These are phyloP conservation scores for Kryphioiulus occultus DNA, from an alignment of 2,888 invertebrate species.

Conservation along the genomic window DNA sequence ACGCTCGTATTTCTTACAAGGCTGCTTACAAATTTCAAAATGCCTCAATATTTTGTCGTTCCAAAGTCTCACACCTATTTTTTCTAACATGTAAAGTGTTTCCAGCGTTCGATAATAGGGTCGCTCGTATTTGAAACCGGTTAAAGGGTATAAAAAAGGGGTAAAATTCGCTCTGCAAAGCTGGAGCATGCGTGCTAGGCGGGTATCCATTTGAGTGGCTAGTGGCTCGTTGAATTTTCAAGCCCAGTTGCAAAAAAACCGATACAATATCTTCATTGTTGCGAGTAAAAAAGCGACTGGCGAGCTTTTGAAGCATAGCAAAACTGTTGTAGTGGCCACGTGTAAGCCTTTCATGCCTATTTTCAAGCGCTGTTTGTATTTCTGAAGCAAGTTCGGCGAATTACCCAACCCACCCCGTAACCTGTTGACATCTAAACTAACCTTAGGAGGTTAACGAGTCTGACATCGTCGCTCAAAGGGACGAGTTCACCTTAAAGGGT, in stretches of 20 bases:
- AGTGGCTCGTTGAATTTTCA: background rate
- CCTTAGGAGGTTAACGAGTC: conserved; percentile 25
- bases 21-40: too few species aligned
- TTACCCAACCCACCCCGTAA: conserved; percentile 9
- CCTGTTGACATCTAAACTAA: conserved; percentile 29
- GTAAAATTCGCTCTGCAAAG: background rate
- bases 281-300: background rate
- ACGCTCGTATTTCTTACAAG: too few species aligned
- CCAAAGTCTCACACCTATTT: too few species aligned
- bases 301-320: conserved; percentile 14
- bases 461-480: background rate
- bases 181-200: background rate
- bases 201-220: conserved; percentile 20
- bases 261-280: conserved; percentile 35
- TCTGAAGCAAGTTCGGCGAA: background rate
- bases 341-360: conserved; percentile 24
- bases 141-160: background rate
- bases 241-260: conserved; percentile 13
- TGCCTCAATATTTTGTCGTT: too few species aligned
- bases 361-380: background rate
- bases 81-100: too few species aligned
- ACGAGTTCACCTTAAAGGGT: background rate
- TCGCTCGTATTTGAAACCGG: background rate
- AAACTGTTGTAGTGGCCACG: conserved; percentile 28
- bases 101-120: background rate